These are phyloP conservation scores for Plutella xylostella DNA, from an alignment of 2,888 invertebrate genomes.

Conservation along the genomic window DNA sequence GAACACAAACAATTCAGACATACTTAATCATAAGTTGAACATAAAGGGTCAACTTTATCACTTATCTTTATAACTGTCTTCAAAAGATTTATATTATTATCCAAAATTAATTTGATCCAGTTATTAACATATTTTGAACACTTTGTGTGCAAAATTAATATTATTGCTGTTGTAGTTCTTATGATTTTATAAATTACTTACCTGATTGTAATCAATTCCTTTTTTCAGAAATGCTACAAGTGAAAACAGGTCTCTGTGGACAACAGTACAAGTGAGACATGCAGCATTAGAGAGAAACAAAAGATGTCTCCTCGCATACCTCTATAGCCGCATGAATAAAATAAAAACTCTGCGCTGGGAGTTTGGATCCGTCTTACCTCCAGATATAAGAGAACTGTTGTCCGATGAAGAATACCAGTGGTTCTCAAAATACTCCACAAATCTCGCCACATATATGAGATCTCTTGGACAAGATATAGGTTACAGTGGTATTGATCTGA, in stretches of 20 bases:
- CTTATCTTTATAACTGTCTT: no score
- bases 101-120: no score
- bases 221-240: conserved; percentile 60
- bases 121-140: no score
- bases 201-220: background rate
- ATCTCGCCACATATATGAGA: conserved; percentile 90
- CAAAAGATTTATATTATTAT: no score
- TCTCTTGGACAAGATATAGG: conserved; percentile 81
- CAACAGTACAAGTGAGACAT: conserved; percentile 86
- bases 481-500: conserved; percentile 84
- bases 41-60: no score
- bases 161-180: no score
- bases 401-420: conserved; percentile 87
- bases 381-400: conserved; percentile 83
- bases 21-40: no score
- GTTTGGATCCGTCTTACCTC: conserved; percentile 91
- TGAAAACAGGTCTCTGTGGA: conserved; percentile 73
- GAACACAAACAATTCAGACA: no score
- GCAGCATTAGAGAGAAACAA: conserved; percentile 89
- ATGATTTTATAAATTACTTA: no score
- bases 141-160: no score
- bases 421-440: conserved; percentile 90
- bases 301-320: conserved; percentile 86
- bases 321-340: conserved; percentile 83
- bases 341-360: conserved; percentile 94